Evolutionary conservation across 2,797 vertebrate species (phyloP).

Genomic region (Molossus molossus): DNA sequence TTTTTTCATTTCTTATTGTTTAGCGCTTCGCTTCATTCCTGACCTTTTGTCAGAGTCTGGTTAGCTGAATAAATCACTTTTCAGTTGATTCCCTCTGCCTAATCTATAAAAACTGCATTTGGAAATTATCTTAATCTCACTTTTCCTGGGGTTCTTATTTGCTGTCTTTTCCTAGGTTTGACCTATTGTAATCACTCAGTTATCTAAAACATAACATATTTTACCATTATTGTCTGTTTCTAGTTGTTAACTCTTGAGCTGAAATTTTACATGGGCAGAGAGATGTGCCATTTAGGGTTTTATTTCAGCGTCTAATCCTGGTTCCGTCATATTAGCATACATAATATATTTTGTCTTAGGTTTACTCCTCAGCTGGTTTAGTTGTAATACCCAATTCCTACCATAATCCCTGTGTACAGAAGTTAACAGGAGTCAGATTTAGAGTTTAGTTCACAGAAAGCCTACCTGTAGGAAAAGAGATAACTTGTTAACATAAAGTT

Average conservation of each 20-base stretch:
- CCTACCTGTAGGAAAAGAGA: slow-evolving; percentile 39
- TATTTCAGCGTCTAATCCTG: slow-evolving; percentile 77
- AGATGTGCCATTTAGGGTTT: slow-evolving; percentile 77
- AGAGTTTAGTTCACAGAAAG: slow-evolving; percentile 75
- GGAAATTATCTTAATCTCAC: slow-evolving; percentile 80
- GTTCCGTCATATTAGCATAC: slow-evolving; percentile 44
- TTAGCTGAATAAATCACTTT: slow-evolving; percentile 74
- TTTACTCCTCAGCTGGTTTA: background rate
- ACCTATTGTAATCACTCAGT: slow-evolving; percentile 65
- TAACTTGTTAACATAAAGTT: slow-evolving; percentile 53
- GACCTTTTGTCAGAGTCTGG: slow-evolving; percentile 61
- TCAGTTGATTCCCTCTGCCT: slow-evolving; percentile 82
- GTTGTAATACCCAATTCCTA: slow-evolving; percentile 17
- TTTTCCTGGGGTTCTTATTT: slow-evolving; percentile 72
- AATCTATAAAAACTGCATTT: slow-evolving; percentile 83
- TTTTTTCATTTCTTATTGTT: slow-evolving; percentile 79
- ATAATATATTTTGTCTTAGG: slow-evolving; percentile 11
- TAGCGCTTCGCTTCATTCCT: slow-evolving; percentile 80
- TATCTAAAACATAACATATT: slow-evolving; percentile 44
- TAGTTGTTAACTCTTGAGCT: slow-evolving; percentile 77
- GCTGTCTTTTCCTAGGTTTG: slow-evolving; percentile 71
- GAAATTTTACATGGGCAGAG: slow-evolving; percentile 66
- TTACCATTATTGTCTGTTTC: slow-evolving; percentile 69
- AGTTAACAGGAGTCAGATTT: slow-evolving; percentile 68
- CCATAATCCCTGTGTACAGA: background rate